phyloP scores from a whole-genome alignment of 2,797 vertebrate genomes.

The Gila robusta region DNA sequence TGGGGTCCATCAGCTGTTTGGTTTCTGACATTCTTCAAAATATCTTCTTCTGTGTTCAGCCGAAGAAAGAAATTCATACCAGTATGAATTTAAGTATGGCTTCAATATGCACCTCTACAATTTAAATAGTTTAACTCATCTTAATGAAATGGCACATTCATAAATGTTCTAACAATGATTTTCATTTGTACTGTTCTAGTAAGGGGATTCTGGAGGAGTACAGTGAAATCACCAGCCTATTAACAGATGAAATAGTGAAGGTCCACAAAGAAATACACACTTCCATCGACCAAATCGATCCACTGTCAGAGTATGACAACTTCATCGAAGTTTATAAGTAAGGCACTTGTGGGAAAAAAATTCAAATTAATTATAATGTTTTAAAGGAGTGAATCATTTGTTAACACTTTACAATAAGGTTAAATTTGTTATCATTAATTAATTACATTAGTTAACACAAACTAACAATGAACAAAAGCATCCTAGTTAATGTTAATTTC shows the following conservation, averaged over 20 bases:
- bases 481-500: neutral
- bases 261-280: conserved; percentile 93
- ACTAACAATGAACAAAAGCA: neutral
- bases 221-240: conserved; percentile 93
- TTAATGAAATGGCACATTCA: neutral
- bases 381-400: neutral
- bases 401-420: neutral
- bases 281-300: conserved; percentile 92
- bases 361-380: neutral
- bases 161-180: neutral
- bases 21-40: neutral
- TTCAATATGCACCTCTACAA: neutral
- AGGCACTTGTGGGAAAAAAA: neutral
- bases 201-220: conserved; percentile 96
- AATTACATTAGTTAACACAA: neutral
- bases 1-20: neutral
- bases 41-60: neutral
- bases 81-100: neutral
- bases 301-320: conserved; percentile 89
- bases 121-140: neutral
- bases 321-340: conserved; percentile 94
- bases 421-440: neutral
- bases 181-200: conserved; percentile 68
- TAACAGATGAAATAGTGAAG: conserved; percentile 93
- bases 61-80: neutral